Percentiles rank a stretch among this genome's conserved stretches.
Evolutionary conservation across 2,888 invertebrate species (phyloP).

Genomic region (Cynaeus angustus): DNA sequence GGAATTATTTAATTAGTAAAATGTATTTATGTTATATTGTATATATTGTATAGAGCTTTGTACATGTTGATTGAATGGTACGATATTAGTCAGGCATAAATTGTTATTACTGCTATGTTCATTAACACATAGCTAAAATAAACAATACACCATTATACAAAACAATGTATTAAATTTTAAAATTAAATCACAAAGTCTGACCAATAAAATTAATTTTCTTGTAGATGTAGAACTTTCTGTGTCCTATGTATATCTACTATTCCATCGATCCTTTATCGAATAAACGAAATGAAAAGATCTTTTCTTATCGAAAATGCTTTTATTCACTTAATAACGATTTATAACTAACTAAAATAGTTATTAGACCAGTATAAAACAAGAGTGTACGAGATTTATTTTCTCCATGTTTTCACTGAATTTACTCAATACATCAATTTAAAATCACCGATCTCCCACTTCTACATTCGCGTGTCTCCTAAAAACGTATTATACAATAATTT

Average conservation of each 20-base stretch:
- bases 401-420: not conserved
- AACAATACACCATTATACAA: conserved; percentile 65
- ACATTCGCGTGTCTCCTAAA: not conserved
- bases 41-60: conserved; percentile 76
- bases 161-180: conserved; percentile 66
- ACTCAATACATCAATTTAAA: not conserved
- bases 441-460: conserved; percentile 41
- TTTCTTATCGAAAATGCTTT: conserved; percentile 43
- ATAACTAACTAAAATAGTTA: conserved; percentile 53
- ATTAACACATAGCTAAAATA: conserved; percentile 62
- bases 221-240: conserved; percentile 57
- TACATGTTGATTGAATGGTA: conserved; percentile 75
- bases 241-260: conserved; percentile 5
- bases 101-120: conserved; percentile 66
- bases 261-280: not conserved
- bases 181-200: conserved; percentile 68
- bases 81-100: conserved; percentile 63
- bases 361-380: conserved; percentile 26
- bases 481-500: conserved; percentile 6
- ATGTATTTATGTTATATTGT: conserved; percentile 68
- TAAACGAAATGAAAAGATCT: conserved; percentile 20
- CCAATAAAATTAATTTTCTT: conserved; percentile 67
- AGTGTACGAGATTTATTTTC: conserved; percentile 2
- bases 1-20: conserved; percentile 54
- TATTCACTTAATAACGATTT: conserved; percentile 55